A percentile compares a stretch with the other conserved stretches of the same genome.
These are phyloP conservation scores for Acrocera orbiculus DNA, from an alignment of 2,888 invertebrate genomes.

Conservation along the genomic window DNA sequence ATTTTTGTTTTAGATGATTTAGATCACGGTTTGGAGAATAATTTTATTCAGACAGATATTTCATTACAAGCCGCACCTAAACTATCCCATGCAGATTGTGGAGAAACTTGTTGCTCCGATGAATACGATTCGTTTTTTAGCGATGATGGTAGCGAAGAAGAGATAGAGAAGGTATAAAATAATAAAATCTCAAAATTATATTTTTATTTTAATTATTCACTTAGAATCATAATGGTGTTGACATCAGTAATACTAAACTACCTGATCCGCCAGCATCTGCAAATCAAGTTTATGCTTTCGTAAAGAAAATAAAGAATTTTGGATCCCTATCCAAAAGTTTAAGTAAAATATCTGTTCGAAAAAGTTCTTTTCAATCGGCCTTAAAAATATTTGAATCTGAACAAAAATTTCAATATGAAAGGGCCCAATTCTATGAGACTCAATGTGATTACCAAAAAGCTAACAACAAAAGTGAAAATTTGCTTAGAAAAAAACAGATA, in stretches of 20 bases:
- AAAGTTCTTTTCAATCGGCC: no score
- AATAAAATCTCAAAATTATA: background rate
- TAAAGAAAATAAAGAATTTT: constrained; percentile 47
- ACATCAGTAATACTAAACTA: constrained; percentile 35
- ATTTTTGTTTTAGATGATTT: no score
- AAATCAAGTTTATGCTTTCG: constrained; percentile 46
- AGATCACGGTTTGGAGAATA: no score
- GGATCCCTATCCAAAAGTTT: no score
- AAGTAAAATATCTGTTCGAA: no score
- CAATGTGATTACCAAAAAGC: constrained; percentile 8
- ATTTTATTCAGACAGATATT: no score
- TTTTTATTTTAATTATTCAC: constrained; percentile 1
- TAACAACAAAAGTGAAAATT: background rate
- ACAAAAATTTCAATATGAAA: constrained; percentile 28
- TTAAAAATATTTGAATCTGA: no score
- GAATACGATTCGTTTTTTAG: constrained; percentile 57
- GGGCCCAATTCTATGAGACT: constrained; percentile 21
- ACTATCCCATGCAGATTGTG: no score
- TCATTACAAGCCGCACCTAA: no score
- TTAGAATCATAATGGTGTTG: constrained; percentile 34
- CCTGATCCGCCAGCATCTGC: constrained; percentile 41
- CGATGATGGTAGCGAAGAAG: constrained; percentile 36
- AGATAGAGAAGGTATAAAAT: constrained; percentile 22
- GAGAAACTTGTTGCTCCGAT: constrained; percentile 31
- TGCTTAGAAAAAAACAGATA: no score